Conservation (phyloP, 30 jellyfish, hydroid and myxozoan genomes). For the Chironex yamaguchii region DNA sequence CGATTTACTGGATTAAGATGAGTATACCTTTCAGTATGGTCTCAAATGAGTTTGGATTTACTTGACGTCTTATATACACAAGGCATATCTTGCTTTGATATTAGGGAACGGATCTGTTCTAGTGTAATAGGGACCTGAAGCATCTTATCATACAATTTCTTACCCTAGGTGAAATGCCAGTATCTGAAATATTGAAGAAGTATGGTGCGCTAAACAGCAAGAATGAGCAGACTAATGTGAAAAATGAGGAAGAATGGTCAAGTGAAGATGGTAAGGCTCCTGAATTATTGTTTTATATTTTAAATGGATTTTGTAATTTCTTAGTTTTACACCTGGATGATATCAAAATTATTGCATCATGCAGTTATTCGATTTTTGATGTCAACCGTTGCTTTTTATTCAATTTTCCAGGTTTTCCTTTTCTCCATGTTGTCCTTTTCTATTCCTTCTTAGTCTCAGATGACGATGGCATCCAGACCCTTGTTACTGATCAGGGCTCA, state of each 20-base stretch:
- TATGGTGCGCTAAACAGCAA: slow-evolving; percentile 71
- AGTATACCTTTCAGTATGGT: neutral
- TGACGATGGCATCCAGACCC: neutral
- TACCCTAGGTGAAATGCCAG: slow-evolving; percentile 86
- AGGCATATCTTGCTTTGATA: no score
- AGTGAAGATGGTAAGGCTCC: neutral
- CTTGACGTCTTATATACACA: no score
- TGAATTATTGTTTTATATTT: no score
- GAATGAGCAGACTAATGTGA: neutral
- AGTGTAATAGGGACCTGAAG: no score
- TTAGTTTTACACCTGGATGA: no score
- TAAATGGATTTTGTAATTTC: no score
- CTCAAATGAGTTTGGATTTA: neutral
- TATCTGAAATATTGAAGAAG: slow-evolving; percentile 79
- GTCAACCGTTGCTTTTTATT: no score
- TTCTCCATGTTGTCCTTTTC: no score
- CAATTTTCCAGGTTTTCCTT: no score
- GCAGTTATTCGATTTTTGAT: no score
- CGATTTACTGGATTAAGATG: neutral
- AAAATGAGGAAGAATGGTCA: neutral
- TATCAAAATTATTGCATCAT: no score
- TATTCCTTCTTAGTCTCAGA: neutral
- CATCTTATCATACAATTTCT: neutral
- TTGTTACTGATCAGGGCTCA: neutral
- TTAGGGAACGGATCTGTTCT: no score